phyloP scores from a whole-genome alignment of 2,113 vertebrate species.

The Alces alces region DNA sequence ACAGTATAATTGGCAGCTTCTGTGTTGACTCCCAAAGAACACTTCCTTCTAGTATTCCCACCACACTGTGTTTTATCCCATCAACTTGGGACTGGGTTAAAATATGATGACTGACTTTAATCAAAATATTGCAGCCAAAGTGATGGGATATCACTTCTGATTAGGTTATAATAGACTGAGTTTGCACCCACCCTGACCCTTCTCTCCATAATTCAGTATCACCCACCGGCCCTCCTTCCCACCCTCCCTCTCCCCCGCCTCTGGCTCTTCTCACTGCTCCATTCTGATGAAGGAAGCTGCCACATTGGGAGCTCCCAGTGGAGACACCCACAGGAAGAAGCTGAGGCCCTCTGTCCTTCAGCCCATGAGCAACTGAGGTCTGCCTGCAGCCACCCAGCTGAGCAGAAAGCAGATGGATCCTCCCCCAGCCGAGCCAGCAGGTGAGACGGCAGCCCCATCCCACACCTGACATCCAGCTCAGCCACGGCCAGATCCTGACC shows the following conservation, averaged over 20 bases:
- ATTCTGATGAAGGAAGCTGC: neutral
- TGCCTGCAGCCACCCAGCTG: fast-evolving
- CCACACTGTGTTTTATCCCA: fast-evolving
- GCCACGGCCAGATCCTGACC: neutral
- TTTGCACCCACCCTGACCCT: neutral
- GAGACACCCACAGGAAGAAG: neutral
- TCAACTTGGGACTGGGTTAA: neutral
- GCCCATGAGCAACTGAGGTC: neutral
- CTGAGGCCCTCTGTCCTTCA: fast-evolving
- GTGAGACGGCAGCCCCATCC: neutral
- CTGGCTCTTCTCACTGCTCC: neutral
- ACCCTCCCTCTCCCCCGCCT: neutral
- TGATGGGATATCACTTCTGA: neutral
- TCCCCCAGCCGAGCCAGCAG: neutral
- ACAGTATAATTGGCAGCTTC: neutral
- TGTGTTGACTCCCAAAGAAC: neutral
- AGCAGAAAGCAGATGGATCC: neutral
- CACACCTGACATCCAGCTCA: neutral
- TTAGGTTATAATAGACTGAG: neutral
- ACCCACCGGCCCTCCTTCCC: fast-evolving
- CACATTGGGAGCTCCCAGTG: fast-evolving
- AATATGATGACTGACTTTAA: neutral
- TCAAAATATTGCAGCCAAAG: neutral
- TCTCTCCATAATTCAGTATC: fast-evolving
- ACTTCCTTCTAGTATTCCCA: neutral